Percentiles rank a stretch among this genome's conserved stretches.
phyloP scores from a whole-genome alignment of 2,888 invertebrate species.

The Aplocera efformata region DNA sequence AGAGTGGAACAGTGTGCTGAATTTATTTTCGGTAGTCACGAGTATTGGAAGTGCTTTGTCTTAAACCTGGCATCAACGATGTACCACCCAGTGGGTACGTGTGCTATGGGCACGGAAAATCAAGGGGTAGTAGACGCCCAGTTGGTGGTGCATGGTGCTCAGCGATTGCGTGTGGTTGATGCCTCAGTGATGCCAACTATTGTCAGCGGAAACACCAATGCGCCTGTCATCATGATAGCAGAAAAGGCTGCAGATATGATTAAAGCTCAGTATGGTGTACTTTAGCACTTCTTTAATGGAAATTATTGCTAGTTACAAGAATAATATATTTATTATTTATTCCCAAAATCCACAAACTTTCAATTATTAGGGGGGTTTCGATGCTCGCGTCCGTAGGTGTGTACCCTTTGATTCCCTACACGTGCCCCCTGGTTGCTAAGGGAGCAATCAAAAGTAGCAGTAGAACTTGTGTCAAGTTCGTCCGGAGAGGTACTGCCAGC shows the following conservation, averaged over 20 bases:
- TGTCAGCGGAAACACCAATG: constrained; percentile 81
- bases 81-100: constrained; percentile 42
- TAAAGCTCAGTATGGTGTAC: constrained; percentile 42
- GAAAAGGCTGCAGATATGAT: constrained; percentile 82
- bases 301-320: no score
- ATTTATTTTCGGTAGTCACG: constrained; percentile 38
- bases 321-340: no score
- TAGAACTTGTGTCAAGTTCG: no score
- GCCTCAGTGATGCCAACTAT: constrained; percentile 83
- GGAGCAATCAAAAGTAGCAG: no score
- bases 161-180: constrained; percentile 80
- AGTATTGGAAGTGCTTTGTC: constrained; percentile 54
- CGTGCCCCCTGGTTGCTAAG: no score
- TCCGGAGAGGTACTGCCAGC: no score
- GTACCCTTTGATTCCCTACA: no score
- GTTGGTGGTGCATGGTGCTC: constrained; percentile 71
- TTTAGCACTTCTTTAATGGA: no score
- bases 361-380: no score
- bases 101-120: constrained; percentile 38
- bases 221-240: constrained; percentile 81
- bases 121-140: constrained; percentile 36
- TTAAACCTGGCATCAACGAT: constrained; percentile 41
- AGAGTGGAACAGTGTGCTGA: constrained; percentile 39
- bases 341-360: no score
- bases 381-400: no score